Base-by-base conservation (phyloP, 2,797 vertebrate species). In the Periophthalmus magnuspinnatus region DNA sequence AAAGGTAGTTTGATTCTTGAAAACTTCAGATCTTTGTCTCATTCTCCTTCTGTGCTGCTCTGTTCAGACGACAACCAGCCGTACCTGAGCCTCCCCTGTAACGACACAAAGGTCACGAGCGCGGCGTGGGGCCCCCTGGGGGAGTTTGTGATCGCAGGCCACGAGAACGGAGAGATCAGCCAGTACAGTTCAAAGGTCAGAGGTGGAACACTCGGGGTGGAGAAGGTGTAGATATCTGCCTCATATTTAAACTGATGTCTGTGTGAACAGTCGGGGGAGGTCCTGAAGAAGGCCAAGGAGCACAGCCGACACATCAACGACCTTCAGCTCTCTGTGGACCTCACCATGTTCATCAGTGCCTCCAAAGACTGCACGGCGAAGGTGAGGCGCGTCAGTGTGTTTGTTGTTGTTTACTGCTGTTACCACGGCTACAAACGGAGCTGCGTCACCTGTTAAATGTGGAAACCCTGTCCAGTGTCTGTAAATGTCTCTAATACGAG, bases 281-380 rank as follows among this genome's bases (percentile, higher is more conserved):
- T 97, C 65, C 83, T 97, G 71, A 94, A 94, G 50, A 97, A 86
- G 4, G 88, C 91, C 34, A 99, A 98, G 85, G 97, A 99, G 67
- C 97, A 99, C 92, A 95, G 91, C 52, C 96, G 96, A 86, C 98
- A 99, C 68, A 97, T 99, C 90, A 99, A 99, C 0, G 98, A 99
- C 88, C 96, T 99, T 75, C 98, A 99, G 94, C 80, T 95, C 0
- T 97, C 97, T 2, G 89, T 96, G 74, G 97, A 99, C 78, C 97
- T 98, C 89, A 98, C 96, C 2, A 98, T 96, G 95, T 92, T 99
- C 83, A 95, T 99, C 93, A 97, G 90, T 0, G 98, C 98, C 33
- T 99, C 97, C 75, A 99, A 99, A 86, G 98, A 99, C 83, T 97
- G 96, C 91, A 93, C 91, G 0, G 96, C 98, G 70, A 99, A 99